These are phyloP conservation scores for Ennomos erosarius DNA, from an alignment of 2,888 invertebrate species.

Conservation along the genomic window DNA sequence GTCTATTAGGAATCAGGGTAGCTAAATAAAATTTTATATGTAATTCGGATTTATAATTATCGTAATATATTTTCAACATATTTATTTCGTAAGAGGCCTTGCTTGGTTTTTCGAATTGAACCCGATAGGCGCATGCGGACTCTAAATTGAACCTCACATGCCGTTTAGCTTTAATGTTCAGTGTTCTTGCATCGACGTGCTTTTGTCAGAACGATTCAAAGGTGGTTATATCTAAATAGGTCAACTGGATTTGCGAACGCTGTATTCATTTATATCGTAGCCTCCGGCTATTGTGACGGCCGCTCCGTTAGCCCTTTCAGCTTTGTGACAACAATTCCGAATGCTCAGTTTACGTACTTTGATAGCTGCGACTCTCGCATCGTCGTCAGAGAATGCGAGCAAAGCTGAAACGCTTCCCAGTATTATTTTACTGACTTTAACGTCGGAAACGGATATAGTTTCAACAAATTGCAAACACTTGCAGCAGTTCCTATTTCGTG, in stretches of 20 bases:
- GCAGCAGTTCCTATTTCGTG: slow-evolving; percentile 39
- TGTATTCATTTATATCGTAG: slow-evolving; percentile 58
- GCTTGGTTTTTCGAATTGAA: slow-evolving; percentile 52
- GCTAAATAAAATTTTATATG: slow-evolving; percentile 57
- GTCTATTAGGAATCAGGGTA: slow-evolving; percentile 49
- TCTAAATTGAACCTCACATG: slow-evolving; percentile 70
- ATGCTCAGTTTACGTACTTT: slow-evolving; percentile 48
- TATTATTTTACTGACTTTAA: slow-evolving; percentile 37
- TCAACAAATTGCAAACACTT: slow-evolving; percentile 38
- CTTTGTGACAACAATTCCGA: slow-evolving; percentile 55
- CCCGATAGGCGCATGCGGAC: slow-evolving; percentile 72
- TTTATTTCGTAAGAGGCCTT: slow-evolving; percentile 49
- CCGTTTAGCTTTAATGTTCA: slow-evolving; percentile 72
- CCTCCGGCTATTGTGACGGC: slow-evolving; percentile 51
- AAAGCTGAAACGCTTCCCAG: slow-evolving; percentile 28
- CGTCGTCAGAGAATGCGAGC: slow-evolving; percentile 28
- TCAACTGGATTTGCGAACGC: slow-evolving; percentile 70
- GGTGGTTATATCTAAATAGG: slow-evolving; percentile 76
- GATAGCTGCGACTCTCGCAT: slow-evolving; percentile 35
- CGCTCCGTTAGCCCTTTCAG: slow-evolving; percentile 61
- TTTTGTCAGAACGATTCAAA: slow-evolving; percentile 77
- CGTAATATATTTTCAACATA: slow-evolving; percentile 53
- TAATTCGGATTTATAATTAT: slow-evolving; percentile 54
- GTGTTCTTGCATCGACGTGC: slow-evolving; percentile 77
- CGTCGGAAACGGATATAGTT: slow-evolving; percentile 40